A percentile compares a stretch with the other conserved stretches of the same genome.
Evolutionary conservation across 2,797 vertebrate species (phyloP).

Genomic region (Pyrocephalus nanus): DNA sequence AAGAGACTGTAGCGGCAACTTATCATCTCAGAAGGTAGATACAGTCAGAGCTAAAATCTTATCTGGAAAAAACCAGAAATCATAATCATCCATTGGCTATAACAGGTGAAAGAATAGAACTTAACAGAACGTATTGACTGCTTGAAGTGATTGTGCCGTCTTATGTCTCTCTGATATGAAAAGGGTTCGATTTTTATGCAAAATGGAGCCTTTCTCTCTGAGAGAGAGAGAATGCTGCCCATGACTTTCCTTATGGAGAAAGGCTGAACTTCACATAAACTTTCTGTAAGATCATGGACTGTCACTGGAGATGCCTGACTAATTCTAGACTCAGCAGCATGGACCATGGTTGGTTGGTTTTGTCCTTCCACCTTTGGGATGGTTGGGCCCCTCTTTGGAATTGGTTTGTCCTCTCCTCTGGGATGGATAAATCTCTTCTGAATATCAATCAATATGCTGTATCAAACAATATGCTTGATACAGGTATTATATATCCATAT

Average conservation of each 20-base stretch:
- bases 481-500: background rate
- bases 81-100: background rate
- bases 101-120: background rate
- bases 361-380: background rate
- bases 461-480: background rate
- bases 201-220: background rate
- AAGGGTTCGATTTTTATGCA: background rate
- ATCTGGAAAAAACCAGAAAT: background rate
- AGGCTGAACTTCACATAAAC: background rate
- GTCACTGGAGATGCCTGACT: background rate
- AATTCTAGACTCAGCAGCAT: background rate
- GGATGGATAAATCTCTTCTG: background rate
- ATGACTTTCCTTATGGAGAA: background rate
- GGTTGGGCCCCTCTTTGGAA: background rate
- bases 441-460: background rate
- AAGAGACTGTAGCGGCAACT: background rate
- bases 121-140: background rate
- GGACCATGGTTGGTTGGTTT: background rate
- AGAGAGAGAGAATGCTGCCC: background rate
- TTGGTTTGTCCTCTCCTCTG: background rate
- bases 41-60: background rate
- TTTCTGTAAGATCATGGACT: fast-evolving
- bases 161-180: too few relatives aligned
- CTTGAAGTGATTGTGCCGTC: background rate
- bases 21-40: background rate